Percentiles rank a stretch among this genome's conserved stretches.
Conservation (phyloP, 1,140 invertebrate species). For the Calycopis cecrops region DNA sequence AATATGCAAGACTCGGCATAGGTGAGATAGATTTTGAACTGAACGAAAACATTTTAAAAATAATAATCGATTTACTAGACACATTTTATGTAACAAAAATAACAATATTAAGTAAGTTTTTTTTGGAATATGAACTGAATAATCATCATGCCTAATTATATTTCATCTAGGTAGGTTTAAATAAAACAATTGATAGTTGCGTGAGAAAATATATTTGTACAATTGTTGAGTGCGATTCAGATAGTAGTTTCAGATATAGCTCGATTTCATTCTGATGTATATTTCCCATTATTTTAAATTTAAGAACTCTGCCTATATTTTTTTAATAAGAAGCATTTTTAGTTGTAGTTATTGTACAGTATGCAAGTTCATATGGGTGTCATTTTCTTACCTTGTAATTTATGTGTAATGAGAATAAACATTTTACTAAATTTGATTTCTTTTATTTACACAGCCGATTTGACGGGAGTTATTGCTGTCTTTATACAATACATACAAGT, state of each 20-base stretch:
- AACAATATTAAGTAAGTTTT: slow-evolving; percentile 3
- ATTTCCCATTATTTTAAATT: background rate
- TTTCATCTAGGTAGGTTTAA: slow-evolving; percentile 6
- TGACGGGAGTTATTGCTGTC: too few species aligned
- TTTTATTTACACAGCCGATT: slow-evolving; percentile 19
- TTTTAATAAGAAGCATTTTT: slow-evolving; percentile 43
- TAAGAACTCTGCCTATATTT: slow-evolving; percentile 35
- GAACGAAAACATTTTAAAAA: background rate
- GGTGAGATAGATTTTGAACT: too few species aligned
- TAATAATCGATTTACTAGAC: slow-evolving; percentile 4
- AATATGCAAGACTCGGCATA: too few species aligned
- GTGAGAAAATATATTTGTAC: slow-evolving; percentile 3
- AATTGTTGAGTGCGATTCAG: background rate
- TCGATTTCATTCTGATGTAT: background rate
- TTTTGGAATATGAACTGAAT: background rate
- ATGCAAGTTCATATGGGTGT: slow-evolving; percentile 35
- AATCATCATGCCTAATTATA: slow-evolving; percentile 1
- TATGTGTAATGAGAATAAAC: slow-evolving; percentile 44
- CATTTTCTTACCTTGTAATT: slow-evolving; percentile 43
- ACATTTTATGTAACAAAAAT: slow-evolving; percentile 4
- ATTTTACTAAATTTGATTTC: slow-evolving; percentile 31
- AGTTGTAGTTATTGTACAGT: slow-evolving; percentile 42
- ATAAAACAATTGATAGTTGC: background rate
- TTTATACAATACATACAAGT: too few species aligned
- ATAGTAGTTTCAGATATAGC: background rate